These are phyloP conservation scores for Heliocidaris tuberculata DNA, from an alignment of 35 echinoderm and acorn worm species.

Conservation along the genomic window DNA sequence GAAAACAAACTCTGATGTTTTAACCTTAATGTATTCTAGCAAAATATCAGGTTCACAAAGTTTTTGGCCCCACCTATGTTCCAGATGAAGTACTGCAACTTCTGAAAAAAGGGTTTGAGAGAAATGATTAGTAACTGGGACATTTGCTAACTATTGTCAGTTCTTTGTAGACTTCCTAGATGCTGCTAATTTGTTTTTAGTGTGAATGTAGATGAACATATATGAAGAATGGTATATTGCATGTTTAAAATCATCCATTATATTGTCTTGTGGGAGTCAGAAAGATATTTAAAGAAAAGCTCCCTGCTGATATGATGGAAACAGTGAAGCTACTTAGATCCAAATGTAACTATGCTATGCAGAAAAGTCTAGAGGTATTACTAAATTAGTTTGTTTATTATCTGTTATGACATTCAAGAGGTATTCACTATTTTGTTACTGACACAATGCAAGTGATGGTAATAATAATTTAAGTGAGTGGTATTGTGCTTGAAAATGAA, in stretches of 20 bases:
- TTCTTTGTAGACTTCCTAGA: neutral
- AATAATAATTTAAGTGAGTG: neutral
- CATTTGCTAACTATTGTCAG: too few relatives aligned
- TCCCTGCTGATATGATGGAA: neutral
- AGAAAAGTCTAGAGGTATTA: neutral
- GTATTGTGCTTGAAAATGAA: neutral
- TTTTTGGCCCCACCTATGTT: too few relatives aligned
- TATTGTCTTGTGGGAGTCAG: neutral
- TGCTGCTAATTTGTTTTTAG: neutral
- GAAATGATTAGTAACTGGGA: too few relatives aligned
- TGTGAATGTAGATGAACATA: neutral
- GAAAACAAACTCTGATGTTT: too few relatives aligned
- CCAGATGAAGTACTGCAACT: too few relatives aligned
- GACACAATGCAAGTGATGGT: neutral
- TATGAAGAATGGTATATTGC: neutral
- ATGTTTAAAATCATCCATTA: neutral
- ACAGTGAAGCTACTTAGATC: neutral
- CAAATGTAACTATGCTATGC: neutral
- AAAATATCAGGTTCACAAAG: too few relatives aligned
- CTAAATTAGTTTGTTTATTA: neutral
- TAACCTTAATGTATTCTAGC: too few relatives aligned
- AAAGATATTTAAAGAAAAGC: neutral
- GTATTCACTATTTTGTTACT: neutral
- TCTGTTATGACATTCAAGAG: neutral
- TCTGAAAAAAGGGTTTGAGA: too few relatives aligned